Conservation (phyloP, 1,140 invertebrate species). For the Muscidifurax raptorellus region DNA sequence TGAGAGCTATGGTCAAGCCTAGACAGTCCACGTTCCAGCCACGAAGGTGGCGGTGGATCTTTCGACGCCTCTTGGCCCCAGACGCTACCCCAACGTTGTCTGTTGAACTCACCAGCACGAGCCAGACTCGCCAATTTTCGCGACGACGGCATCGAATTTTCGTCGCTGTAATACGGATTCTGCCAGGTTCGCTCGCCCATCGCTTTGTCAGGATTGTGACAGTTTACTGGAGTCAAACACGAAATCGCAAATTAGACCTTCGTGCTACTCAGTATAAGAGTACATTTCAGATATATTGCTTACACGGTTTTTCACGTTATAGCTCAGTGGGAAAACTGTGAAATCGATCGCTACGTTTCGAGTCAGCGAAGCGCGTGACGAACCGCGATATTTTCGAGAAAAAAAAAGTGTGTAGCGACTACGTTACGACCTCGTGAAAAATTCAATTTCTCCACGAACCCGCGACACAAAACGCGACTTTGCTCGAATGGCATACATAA, state of each 20-base stretch:
- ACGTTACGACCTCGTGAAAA: neutral
- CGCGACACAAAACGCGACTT: neutral
- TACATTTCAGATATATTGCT: no score
- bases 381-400: neutral
- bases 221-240: constrained; percentile 33
- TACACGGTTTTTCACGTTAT: no score
- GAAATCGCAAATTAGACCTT: neutral
- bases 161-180: constrained; percentile 66
- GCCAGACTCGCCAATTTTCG: constrained; percentile 64
- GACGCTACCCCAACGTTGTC: constrained; percentile 82
- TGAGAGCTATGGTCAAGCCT: constrained; percentile 69
- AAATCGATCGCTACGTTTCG: neutral
- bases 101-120: constrained; percentile 77
- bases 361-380: neutral
- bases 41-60: constrained; percentile 76
- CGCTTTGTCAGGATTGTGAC: constrained; percentile 48
- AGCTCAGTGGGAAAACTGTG: neutral
- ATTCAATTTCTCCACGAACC: neutral
- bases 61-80: constrained; percentile 78
- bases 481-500: neutral
- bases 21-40: constrained; percentile 79
- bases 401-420: neutral
- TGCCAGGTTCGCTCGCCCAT: constrained; percentile 66
- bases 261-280: no score
- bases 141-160: constrained; percentile 66